A percentile compares a stretch with the other conserved stretches of the same genome.
Conservation (phyloP, 2,113 vertebrate species). For the Australoheros scitulus region DNA sequence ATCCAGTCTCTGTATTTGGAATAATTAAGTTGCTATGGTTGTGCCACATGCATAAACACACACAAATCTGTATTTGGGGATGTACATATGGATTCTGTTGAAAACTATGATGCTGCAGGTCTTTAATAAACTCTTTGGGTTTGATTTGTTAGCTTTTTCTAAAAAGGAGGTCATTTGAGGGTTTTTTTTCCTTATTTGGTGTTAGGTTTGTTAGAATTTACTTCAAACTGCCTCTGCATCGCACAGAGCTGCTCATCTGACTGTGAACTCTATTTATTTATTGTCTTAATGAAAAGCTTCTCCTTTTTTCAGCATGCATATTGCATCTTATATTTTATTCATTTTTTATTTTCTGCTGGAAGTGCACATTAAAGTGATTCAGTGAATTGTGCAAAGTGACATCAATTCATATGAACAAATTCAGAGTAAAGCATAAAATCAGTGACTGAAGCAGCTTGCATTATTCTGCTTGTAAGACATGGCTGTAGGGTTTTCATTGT, state of each 20-base stretch:
- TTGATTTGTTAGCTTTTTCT: background rate
- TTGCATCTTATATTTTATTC: background rate
- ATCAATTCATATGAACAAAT: background rate
- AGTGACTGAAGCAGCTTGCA: background rate
- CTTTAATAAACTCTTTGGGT: background rate
- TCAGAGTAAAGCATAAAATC: background rate
- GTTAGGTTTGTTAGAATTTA: too few species aligned
- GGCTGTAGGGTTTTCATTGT: background rate
- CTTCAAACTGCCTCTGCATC: too few species aligned
- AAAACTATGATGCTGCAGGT: background rate
- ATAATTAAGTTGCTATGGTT: background rate
- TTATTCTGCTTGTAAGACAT: constrained; percentile 6
- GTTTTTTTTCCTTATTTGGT: too few species aligned
- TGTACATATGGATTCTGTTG: background rate
- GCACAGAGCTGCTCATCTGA: background rate
- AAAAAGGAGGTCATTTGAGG: background rate
- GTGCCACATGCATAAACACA: background rate
- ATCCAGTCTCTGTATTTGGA: background rate
- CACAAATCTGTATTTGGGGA: background rate
- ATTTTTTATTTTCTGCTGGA: background rate
- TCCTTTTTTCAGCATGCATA: background rate
- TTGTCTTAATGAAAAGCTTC: background rate
- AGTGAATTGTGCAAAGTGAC: background rate
- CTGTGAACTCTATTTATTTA: background rate
- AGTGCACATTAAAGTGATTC: background rate